A percentile compares a stretch with the other conserved stretches of the same genome.
These are phyloP conservation scores for Cynopterus brachyotis DNA, from an alignment of 2,113 vertebrate species.

Conservation along the genomic window DNA sequence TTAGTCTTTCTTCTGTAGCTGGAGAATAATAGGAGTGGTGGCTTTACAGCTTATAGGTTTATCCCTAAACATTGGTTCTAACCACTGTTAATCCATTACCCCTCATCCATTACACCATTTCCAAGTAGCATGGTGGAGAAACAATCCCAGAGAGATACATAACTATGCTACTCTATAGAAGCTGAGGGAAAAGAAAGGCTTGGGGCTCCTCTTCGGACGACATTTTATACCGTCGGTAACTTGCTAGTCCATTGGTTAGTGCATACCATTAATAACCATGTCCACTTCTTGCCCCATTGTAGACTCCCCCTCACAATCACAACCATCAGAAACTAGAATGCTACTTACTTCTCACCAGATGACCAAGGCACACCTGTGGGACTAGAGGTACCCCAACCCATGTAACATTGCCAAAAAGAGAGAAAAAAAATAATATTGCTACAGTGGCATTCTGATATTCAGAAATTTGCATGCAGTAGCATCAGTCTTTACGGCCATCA, in stretches of 20 bases:
- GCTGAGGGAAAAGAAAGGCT: background rate
- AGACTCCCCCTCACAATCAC: background rate
- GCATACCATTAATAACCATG: rapidly evolving
- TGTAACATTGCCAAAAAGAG: background rate
- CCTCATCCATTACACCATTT: background rate
- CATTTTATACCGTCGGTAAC: background rate
- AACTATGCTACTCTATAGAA: background rate
- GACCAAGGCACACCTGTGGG: background rate
- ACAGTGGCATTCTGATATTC: background rate
- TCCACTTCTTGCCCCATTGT: background rate
- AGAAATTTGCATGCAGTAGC: background rate
- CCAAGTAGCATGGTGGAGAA: background rate
- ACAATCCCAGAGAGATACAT: background rate
- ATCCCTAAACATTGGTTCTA: background rate
- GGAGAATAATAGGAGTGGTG: too few species aligned
- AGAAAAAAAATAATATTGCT: background rate
- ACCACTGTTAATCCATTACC: background rate
- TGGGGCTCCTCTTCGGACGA: background rate
- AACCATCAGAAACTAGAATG: background rate
- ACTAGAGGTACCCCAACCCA: background rate
- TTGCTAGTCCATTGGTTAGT: background rate
- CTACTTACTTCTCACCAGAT: background rate
- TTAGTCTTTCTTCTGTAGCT: background rate
- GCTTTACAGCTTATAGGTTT: background rate
- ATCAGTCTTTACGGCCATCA: too few species aligned